Percentiles rank a stretch among this genome's conserved stretches.
phyloP scores from a whole-genome alignment of 2,113 vertebrate species.

The Antechinus flavipes region DNA sequence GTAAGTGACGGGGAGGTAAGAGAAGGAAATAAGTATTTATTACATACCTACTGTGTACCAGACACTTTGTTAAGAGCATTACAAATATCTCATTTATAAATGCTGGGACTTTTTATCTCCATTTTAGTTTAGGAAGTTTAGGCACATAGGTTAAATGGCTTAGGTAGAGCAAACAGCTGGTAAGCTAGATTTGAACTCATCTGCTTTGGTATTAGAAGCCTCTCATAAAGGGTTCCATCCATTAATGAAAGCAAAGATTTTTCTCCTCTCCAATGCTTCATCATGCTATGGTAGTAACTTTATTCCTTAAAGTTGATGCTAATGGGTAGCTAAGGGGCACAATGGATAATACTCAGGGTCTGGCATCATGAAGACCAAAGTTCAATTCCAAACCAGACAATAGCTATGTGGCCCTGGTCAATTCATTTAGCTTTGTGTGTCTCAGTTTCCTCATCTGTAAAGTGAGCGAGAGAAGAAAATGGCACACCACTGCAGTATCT shows the following conservation, averaged over 20 bases:
- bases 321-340: background rate
- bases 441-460: background rate
- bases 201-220: background rate
- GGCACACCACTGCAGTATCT: background rate
- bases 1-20: too few relatives aligned
- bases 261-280: background rate
- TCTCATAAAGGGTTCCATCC: too few relatives aligned
- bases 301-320: background rate
- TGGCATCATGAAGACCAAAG: background rate
- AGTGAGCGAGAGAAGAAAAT: background rate
- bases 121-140: too few relatives aligned
- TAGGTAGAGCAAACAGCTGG: too few relatives aligned
- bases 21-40: too few relatives aligned
- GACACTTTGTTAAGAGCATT: too few relatives aligned
- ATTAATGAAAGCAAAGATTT: background rate
- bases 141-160: too few relatives aligned
- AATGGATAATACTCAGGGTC: background rate
- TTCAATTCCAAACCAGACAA: background rate
- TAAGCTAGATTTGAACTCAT: background rate
- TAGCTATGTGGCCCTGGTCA: background rate
- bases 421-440: background rate
- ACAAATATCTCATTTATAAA: too few relatives aligned
- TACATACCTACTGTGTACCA: too few relatives aligned
- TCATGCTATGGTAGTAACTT: background rate
- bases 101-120: too few relatives aligned